A percentile compares a stretch with the other conserved stretches of the same genome.
phyloP scores from a whole-genome alignment of 2,797 vertebrate species.

The Saxicola maurus region DNA sequence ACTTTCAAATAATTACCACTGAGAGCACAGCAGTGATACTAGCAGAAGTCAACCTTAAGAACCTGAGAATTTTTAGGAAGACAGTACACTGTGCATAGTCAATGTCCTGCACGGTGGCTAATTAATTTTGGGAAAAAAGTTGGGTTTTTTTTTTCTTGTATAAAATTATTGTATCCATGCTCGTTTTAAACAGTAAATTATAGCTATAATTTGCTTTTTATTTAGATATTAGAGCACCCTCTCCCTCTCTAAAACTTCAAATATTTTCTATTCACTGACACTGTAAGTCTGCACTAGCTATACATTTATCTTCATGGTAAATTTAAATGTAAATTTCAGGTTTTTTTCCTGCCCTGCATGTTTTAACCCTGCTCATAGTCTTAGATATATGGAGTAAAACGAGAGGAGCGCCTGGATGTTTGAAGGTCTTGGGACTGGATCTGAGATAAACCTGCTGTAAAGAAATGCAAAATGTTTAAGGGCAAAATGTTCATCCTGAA shows the following conservation, averaged over 20 bases:
- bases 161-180: not conserved
- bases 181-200: not conserved
- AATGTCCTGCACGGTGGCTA: not conserved
- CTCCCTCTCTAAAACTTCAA: not conserved
- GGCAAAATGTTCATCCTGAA: not conserved
- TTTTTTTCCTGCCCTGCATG: not conserved
- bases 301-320: not conserved
- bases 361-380: not conserved
- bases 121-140: not conserved
- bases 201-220: not conserved
- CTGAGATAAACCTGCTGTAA: not conserved
- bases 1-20: conserved; percentile 37
- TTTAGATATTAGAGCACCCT: not conserved
- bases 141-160: not conserved
- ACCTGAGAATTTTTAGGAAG: not conserved
- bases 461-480: not conserved
- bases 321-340: not conserved
- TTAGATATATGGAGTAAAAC: not conserved
- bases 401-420: not conserved
- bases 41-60: not conserved
- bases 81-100: not conserved
- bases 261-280: not conserved
- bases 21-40: not conserved
- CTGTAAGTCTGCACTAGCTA: fast-evolving
- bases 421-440: not conserved